phyloP scores from a whole-genome alignment of 2,888 invertebrate species.

The Plebejus melissa region DNA sequence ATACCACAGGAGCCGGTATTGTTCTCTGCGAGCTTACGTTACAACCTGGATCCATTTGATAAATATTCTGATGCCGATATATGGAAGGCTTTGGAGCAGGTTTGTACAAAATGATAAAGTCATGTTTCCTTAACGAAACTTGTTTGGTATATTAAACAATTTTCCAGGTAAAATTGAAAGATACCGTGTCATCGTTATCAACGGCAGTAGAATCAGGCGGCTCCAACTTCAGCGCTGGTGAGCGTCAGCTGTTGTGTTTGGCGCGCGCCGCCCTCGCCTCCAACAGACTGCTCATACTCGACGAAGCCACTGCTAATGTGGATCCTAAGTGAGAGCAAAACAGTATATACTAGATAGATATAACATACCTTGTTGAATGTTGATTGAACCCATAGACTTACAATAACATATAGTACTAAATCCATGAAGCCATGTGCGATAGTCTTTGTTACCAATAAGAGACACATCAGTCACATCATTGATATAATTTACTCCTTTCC shows the following conservation, averaged over 20 bases:
- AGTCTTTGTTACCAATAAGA: not conserved
- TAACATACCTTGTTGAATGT: too few relatives aligned
- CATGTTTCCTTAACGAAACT: not conserved
- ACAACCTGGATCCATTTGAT: conserved; percentile 85
- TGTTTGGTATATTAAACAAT: not conserved
- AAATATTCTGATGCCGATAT: conserved; percentile 79
- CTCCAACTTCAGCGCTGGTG: conserved; percentile 90
- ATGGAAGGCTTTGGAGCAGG: conserved; percentile 83
- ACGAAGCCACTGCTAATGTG: conserved; percentile 94
- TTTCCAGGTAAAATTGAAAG: conserved; percentile 85
- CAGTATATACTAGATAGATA: conserved; percentile 28
- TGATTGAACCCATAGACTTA: too few relatives aligned
- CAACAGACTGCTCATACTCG: conserved; percentile 88
- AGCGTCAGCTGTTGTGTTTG: conserved; percentile 91
- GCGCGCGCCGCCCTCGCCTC: conserved; percentile 89
- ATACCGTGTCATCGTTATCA: conserved; percentile 78
- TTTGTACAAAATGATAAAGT: conserved; percentile 37
- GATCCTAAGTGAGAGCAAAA: conserved; percentile 82
- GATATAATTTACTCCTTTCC: not conserved
- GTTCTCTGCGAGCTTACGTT: conserved; percentile 82
- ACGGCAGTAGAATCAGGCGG: conserved; percentile 86
- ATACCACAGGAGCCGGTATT: conserved; percentile 84
- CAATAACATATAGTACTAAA: too few relatives aligned
- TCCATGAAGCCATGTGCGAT: too few relatives aligned
- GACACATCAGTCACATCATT: not conserved